phyloP scores from a whole-genome alignment of 2,888 invertebrate genomes.

The Euclidia mi region DNA sequence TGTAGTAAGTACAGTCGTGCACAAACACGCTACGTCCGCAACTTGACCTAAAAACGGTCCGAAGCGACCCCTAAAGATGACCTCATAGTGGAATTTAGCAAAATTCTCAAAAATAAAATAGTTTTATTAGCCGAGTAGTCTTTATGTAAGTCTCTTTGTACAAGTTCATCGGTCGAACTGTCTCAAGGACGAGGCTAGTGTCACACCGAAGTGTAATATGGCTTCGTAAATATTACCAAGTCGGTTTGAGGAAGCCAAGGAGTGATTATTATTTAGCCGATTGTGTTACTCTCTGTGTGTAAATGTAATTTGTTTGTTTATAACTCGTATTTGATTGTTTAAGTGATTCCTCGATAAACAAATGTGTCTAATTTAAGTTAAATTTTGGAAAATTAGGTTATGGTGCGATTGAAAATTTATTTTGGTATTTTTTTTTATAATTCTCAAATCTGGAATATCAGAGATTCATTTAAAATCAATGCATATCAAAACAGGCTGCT shows the following conservation, averaged over 20 bases:
- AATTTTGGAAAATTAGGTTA: too few species aligned
- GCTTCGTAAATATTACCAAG: slow-evolving; percentile 21
- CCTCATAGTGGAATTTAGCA: slow-evolving; percentile 22
- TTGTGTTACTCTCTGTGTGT: background rate
- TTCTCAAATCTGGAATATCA: too few species aligned
- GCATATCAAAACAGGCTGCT: too few species aligned
- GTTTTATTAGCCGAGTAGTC: slow-evolving; percentile 22
- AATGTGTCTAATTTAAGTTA: too few species aligned
- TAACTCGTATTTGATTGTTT: background rate
- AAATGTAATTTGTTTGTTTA: background rate
- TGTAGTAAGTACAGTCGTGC: background rate
- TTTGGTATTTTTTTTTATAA: too few species aligned
- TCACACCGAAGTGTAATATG: slow-evolving; percentile 40
- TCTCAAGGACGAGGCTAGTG: slow-evolving; percentile 57
- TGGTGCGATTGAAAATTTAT: too few species aligned
- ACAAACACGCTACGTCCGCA: background rate
- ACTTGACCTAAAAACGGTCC: slow-evolving; percentile 12
- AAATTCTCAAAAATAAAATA: slow-evolving; percentile 26
- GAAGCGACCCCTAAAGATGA: slow-evolving; percentile 14
- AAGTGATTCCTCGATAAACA: too few species aligned
- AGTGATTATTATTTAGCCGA: slow-evolving; percentile 4
- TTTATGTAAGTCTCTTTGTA: slow-evolving; percentile 21
- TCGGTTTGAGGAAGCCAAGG: background rate
- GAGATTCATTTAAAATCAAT: too few species aligned
- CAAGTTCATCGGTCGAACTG: slow-evolving; percentile 62